Conservation (phyloP, 2,888 invertebrate genomes). For the Malacosoma neustria region DNA sequence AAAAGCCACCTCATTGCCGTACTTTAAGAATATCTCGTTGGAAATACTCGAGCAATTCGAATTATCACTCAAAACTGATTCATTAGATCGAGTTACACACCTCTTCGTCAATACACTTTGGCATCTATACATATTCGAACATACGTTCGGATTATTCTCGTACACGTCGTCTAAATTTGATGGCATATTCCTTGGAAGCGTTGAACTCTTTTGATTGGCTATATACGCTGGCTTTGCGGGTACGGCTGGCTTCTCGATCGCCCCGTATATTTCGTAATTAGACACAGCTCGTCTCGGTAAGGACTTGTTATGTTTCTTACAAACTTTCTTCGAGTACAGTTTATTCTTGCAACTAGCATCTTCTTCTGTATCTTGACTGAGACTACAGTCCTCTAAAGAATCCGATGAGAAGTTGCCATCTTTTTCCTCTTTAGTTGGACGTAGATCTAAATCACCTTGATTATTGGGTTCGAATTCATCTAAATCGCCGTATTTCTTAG, state of each 20-base stretch:
- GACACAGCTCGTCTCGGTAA: constrained; percentile 80
- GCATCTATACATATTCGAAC: constrained; percentile 60
- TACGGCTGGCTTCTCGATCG: constrained; percentile 53
- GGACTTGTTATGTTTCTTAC: constrained; percentile 68
- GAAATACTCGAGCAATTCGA: constrained; percentile 68
- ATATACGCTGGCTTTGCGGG: constrained; percentile 53
- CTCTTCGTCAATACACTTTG: constrained; percentile 68
- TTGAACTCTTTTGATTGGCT: constrained; percentile 57
- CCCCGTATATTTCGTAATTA: constrained; percentile 82
- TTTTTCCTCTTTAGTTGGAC: constrained; percentile 55
- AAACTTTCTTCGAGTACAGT: constrained; percentile 66
- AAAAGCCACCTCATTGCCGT: constrained; percentile 64
- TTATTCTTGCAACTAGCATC: constrained; percentile 67
- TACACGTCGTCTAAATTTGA: constrained; percentile 71
- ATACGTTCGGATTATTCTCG: constrained; percentile 48
- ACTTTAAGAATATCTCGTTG: constrained; percentile 67
- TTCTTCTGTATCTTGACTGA: constrained; percentile 73
- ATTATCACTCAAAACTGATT: constrained; percentile 65
- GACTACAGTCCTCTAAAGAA: constrained; percentile 82
- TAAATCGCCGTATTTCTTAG: constrained; percentile 77
- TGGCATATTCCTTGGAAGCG: constrained; percentile 67
- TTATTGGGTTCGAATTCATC: constrained; percentile 59
- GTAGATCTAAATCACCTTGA: constrained; percentile 44
- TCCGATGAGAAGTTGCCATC: constrained; percentile 86
- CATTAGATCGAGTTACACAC: constrained; percentile 76